Evolutionary conservation across 2,888 invertebrate genomes (phyloP).

Genomic region (Parelbella ahira): DNA sequence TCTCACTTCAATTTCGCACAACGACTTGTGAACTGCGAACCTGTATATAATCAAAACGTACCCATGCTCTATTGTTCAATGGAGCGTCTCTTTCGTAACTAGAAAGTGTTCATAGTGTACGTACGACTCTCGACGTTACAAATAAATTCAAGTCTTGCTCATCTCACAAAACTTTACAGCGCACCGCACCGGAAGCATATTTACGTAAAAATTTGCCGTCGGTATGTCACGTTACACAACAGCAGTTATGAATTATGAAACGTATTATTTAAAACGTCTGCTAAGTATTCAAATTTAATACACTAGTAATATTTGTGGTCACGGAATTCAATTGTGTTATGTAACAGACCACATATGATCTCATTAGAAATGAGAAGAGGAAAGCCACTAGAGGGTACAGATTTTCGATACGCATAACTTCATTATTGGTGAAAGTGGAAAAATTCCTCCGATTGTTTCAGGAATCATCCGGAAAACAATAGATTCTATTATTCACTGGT

Average conservation of each 20-base stretch:
- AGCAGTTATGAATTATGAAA: slow-evolving; percentile 8
- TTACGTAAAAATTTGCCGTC: slow-evolving; percentile 22
- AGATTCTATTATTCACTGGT: too few relatives aligned
- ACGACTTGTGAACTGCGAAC: slow-evolving; percentile 38
- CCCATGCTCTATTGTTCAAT: slow-evolving; percentile 52
- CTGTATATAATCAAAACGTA: slow-evolving; percentile 38
- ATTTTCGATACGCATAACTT: slow-evolving; percentile 30
- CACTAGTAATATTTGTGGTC: neutral
- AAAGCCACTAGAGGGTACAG: slow-evolving; percentile 27
- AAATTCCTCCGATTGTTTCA: neutral
- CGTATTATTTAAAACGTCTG: slow-evolving; percentile 11
- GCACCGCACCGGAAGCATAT: slow-evolving; percentile 28
- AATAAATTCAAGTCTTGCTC: slow-evolving; percentile 32
- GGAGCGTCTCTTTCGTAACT: slow-evolving; percentile 67
- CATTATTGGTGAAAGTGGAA: slow-evolving; percentile 35
- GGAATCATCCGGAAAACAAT: too few relatives aligned
- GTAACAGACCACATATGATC: slow-evolving; percentile 17
- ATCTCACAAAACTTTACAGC: slow-evolving; percentile 27
- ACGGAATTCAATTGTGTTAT: slow-evolving; percentile 22
- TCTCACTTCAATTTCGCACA: slow-evolving; percentile 4
- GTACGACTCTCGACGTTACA: slow-evolving; percentile 35
- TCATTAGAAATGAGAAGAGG: too few relatives aligned
- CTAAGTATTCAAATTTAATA: slow-evolving; percentile 16
- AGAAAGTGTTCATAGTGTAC: slow-evolving; percentile 58
- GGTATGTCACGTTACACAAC: slow-evolving; percentile 1